Conservation (phyloP, 2,888 invertebrate genomes). For the Acronicta psi region DNA sequence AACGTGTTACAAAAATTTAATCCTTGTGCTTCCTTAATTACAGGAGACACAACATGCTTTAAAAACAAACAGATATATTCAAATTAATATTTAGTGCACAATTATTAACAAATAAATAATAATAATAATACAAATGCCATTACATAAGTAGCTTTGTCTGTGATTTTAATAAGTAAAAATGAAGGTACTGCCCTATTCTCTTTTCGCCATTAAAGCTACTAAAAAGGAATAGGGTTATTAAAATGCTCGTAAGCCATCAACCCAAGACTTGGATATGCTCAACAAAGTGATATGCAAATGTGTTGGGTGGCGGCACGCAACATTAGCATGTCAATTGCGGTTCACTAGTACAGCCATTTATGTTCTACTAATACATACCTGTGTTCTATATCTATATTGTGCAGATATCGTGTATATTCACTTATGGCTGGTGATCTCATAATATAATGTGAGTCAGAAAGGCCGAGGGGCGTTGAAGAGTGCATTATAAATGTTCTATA, state of each 20-base stretch:
- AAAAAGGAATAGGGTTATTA: conserved; percentile 2
- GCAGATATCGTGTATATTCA: not conserved
- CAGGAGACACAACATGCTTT: no score
- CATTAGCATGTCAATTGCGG: conserved; percentile 48
- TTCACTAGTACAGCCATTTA: conserved; percentile 26
- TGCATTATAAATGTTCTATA: rapidly evolving
- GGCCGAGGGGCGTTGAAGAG: no score
- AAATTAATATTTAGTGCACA: no score
- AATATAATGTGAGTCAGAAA: not conserved
- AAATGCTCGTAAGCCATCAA: conserved; percentile 15
- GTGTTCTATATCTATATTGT: conserved; percentile 1
- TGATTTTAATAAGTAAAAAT: no score
- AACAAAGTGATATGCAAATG: conserved; percentile 51
- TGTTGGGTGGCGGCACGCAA: conserved; percentile 33
- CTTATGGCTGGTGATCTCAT: not conserved
- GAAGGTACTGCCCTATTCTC: no score
- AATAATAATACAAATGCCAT: no score
- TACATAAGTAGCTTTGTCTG: no score
- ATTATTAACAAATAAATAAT: no score
- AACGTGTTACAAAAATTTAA: no score
- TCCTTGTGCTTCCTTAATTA: no score
- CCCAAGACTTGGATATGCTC: conserved; percentile 30
- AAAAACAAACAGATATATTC: no score
- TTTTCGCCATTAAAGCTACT: no score
- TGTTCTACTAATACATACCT: conserved; percentile 23